Conservation (phyloP, 2,797 vertebrate species). For the Gobio occitaniae region DNA sequence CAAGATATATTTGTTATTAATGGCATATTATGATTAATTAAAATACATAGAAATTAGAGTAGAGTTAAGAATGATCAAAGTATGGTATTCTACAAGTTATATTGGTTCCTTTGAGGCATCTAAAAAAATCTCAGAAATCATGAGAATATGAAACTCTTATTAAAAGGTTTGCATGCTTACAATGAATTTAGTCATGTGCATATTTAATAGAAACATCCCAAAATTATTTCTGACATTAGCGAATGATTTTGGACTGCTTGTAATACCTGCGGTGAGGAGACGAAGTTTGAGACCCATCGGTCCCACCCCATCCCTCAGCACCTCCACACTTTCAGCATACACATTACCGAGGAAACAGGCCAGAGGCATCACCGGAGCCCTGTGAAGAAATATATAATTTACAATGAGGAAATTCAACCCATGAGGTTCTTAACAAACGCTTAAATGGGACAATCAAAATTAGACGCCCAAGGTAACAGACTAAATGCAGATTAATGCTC, state of each 20-base stretch:
- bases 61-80: background rate
- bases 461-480: background rate
- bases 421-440: background rate
- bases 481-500: background rate
- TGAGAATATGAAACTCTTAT: background rate
- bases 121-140: background rate
- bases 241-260: background rate
- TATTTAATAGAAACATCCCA: background rate
- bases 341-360: constrained; percentile 98
- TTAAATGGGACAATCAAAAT: background rate
- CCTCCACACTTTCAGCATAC: constrained; percentile 92
- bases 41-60: background rate
- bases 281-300: constrained; percentile 93
- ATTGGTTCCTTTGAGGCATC: background rate
- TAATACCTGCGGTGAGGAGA: constrained; percentile 92
- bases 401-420: background rate
- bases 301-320: constrained; percentile 89
- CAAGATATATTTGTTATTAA: background rate
- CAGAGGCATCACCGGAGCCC: constrained; percentile 94
- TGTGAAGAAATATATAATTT: constrained; percentile 65
- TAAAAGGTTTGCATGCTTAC: background rate
- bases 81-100: background rate
- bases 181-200: background rate
- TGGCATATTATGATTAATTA: background rate
- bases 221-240: background rate